These are phyloP conservation scores for Drosophila simulans DNA, from an alignment of 1,140 invertebrate genomes.

Conservation along the genomic window DNA sequence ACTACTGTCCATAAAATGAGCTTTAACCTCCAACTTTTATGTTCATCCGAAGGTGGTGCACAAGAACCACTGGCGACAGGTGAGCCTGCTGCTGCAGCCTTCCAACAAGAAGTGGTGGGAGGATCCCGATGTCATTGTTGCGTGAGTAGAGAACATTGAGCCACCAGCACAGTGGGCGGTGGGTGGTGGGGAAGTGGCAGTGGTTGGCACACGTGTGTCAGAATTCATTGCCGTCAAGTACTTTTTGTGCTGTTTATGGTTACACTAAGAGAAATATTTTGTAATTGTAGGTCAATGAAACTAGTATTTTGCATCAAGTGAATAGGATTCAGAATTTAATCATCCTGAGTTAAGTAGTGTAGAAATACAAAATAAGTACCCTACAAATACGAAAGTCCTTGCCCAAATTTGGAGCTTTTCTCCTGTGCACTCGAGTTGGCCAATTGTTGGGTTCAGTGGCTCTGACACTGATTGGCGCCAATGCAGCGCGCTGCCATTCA, in stretches of 20 bases:
- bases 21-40: neutral
- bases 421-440: slow-evolving; percentile 6
- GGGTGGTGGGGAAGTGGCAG: neutral
- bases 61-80: slow-evolving; percentile 77
- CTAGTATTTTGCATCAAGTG: too few species aligned
- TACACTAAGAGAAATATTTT: slow-evolving; percentile 4
- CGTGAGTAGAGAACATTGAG: slow-evolving; percentile 70
- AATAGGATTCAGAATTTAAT: too few species aligned
- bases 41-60: slow-evolving; percentile 52
- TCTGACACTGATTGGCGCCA: slow-evolving; percentile 51
- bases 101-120: slow-evolving; percentile 81
- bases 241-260: slow-evolving; percentile 25
- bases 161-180: slow-evolving; percentile 1
- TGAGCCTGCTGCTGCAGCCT: slow-evolving; percentile 70
- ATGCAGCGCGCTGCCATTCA: slow-evolving; percentile 49
- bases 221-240: slow-evolving; percentile 33
- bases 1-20: neutral
- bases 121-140: slow-evolving; percentile 82
- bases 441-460: slow-evolving; percentile 18
- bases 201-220: slow-evolving; percentile 33
- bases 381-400: neutral
- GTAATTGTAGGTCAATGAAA: too few species aligned
- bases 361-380: too few species aligned
- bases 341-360: too few species aligned
- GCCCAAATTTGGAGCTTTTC: neutral